A percentile compares a stretch with the other conserved stretches of the same genome.
phyloP scores from a whole-genome alignment of 2,797 vertebrate genomes.

The Poeciliopsis turneri region DNA sequence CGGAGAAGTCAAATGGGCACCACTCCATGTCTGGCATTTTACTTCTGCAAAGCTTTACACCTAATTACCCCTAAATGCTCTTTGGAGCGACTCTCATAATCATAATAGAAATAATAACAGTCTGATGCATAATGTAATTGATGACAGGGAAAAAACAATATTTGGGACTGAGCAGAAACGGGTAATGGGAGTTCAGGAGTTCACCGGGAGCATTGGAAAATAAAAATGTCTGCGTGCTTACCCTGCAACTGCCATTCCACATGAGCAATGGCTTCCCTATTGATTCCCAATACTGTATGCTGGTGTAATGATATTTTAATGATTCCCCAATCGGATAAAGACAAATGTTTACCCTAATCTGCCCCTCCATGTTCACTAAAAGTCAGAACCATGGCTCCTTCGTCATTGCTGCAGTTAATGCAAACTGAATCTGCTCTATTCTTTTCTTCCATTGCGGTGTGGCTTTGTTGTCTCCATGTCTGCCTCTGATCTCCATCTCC shows the following conservation, averaged over 20 bases:
- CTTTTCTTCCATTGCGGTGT: constrained; percentile 16
- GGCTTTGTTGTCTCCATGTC: constrained; percentile 42
- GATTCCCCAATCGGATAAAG: constrained; percentile 56
- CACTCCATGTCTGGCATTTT: constrained; percentile 53
- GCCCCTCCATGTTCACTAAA: constrained; percentile 24
- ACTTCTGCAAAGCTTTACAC: constrained; percentile 61
- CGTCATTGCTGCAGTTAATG: constrained; percentile 44
- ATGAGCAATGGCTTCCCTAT: constrained; percentile 47
- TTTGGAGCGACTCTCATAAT: constrained; percentile 67
- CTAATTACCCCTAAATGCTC: constrained; percentile 75
- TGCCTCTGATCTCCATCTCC: constrained; percentile 15
- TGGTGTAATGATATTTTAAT: constrained; percentile 65
- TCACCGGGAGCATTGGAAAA: constrained; percentile 70
- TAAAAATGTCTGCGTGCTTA: constrained; percentile 43
- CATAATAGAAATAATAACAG: constrained; percentile 75
- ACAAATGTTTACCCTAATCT: constrained; percentile 62
- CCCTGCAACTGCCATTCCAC: constrained; percentile 36
- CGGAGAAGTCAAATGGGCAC: constrained; percentile 48
- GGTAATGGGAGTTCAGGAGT: constrained; percentile 80
- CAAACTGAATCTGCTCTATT: constrained; percentile 38
- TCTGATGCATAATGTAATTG: constrained; percentile 73
- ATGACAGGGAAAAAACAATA: constrained; percentile 64
- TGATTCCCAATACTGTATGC: constrained; percentile 58
- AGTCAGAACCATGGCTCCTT: constrained; percentile 25
- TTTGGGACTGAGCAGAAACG: constrained; percentile 56